Evolutionary conservation across 2,113 vertebrate species (phyloP), one percentile per base, ranked within the genome.

Genomic region (Kryptolebias marmoratus): DNA sequence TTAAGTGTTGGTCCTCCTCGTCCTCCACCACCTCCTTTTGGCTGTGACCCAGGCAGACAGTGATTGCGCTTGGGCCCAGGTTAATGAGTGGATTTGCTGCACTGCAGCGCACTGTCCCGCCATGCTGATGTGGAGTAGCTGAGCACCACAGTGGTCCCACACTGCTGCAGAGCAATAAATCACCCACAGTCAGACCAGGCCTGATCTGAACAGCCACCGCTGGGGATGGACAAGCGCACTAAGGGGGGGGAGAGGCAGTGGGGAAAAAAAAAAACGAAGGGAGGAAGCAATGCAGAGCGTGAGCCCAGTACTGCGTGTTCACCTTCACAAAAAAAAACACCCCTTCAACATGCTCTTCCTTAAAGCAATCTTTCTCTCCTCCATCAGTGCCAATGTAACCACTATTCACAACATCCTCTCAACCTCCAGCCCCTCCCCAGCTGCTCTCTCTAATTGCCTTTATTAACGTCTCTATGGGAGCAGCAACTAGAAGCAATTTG

Each of bases 101-200:
- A 92, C 86, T 92, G 91, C 93, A 93, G 91, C 80, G 87, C 78
- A 75, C 87, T 81, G 68, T 88, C 90, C 90, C 80, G 86, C 85
- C 87, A 84, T 91, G 90, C 91, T 93, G 93, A 91, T 90, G 88
- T 90, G 89, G 81, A 93, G 89, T 90, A 91, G 91, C 93, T 89
- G 89, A 91, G 86, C 82, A 85, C 89, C 90, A 90, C 87, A 88
- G 84, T 80, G 83, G 85, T 84, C 81, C 77, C 76, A 79, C 80
- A 71, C 89, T 87, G 87, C 93, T 92, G 92, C 93, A 93, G 93
- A 91, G 90, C 90, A 83, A 94, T 94, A 94, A 95, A 94, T 94
- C 93, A 94, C 91, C 69, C 74, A 68, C 85, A 82, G 87, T 84
- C 84, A 71, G 80, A 76, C 82, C 75, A 31, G 78, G 79, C 68